These are phyloP conservation scores for Drosophila rubida DNA, from an alignment of 2,888 invertebrate genomes.

Conservation along the genomic window DNA sequence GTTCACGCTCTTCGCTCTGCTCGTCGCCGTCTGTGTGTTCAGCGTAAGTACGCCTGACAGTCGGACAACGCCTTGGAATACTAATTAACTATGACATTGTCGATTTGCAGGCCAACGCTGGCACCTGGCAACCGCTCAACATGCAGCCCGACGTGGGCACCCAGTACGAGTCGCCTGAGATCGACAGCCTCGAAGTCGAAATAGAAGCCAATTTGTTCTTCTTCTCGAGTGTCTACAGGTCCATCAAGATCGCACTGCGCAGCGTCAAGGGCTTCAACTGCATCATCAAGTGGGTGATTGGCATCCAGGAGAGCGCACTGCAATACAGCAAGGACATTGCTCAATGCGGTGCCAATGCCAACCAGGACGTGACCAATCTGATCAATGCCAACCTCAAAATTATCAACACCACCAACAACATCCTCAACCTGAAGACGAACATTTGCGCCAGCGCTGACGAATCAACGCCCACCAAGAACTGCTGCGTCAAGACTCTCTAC, in stretches of 20 bases:
- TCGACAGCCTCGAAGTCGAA: constrained; percentile 23
- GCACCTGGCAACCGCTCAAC: constrained; percentile 25
- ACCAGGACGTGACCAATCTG: constrained; percentile 59
- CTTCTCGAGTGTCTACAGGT: constrained; percentile 27
- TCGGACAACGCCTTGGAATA: background rate
- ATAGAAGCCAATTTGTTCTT: constrained; percentile 23
- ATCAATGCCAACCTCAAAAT: constrained; percentile 60
- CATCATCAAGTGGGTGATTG: constrained; percentile 61
- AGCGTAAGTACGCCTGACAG: constrained; percentile 44
- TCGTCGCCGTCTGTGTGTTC: constrained; percentile 60
- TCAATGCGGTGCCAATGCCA: constrained; percentile 58
- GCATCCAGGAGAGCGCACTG: constrained; percentile 53
- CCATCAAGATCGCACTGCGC: constrained; percentile 48
- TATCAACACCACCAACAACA: constrained; percentile 51
- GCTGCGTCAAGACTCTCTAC: constrained; percentile 46
- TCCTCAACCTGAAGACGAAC: constrained; percentile 56
- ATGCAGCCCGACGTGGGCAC: constrained; percentile 14
- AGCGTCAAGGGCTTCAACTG: constrained; percentile 75
- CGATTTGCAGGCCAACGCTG: constrained; percentile 50
- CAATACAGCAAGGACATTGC: constrained; percentile 51
- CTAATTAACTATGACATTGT: background rate
- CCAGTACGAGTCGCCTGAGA: constrained; percentile 18
- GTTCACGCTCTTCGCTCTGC: constrained; percentile 53
- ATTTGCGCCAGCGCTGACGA: constrained; percentile 51
- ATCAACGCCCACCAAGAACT: constrained; percentile 35